These are phyloP conservation scores for Eueremaeus valkanovi DNA, from an alignment of 2,888 invertebrate genomes.

Conservation along the genomic window DNA sequence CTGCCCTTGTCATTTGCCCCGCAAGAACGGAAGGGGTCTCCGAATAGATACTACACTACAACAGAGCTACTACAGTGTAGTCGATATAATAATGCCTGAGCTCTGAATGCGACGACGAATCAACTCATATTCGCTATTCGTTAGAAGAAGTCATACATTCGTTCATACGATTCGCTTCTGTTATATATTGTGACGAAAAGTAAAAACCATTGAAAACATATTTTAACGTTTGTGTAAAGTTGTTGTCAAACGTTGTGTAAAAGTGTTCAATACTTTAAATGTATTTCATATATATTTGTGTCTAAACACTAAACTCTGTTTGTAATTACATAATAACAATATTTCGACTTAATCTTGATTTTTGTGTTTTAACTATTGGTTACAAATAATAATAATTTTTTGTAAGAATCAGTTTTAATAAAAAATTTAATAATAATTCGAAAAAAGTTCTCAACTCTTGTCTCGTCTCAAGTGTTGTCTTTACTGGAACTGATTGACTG, in stretches of 20 bases:
- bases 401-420: too few species aligned
- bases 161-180: too few species aligned
- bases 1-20: slow-evolving; percentile 25
- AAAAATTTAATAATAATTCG: too few species aligned
- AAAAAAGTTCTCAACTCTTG: neutral
- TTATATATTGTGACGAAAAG: neutral
- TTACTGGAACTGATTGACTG: neutral
- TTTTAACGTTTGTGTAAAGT: neutral
- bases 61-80: neutral
- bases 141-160: too few species aligned
- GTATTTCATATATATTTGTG: too few species aligned
- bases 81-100: slow-evolving; percentile 10
- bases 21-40: slow-evolving; percentile 11
- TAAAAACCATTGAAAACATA: neutral
- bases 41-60: neutral
- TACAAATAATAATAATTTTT: too few species aligned
- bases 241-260: neutral
- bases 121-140: neutral
- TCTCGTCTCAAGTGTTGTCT: neutral
- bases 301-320: too few species aligned
- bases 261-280: too few species aligned
- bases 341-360: neutral
- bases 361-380: neutral
- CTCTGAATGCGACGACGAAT: neutral
- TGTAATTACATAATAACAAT: neutral